phyloP scores from a whole-genome alignment of 2,888 invertebrate species.

The Tortricodes alternella region DNA sequence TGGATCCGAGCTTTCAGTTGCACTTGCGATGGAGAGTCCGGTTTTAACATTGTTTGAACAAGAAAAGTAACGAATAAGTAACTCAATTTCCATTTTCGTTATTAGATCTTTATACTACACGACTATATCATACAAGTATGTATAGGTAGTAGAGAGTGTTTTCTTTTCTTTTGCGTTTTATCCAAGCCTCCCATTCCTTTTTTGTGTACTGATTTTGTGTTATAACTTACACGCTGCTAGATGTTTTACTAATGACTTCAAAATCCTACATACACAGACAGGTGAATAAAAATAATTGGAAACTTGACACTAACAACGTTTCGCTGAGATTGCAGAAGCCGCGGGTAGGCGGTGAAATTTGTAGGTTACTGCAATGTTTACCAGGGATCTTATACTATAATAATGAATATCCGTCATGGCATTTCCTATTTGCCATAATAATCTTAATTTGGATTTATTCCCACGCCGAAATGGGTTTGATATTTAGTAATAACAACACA shows the following conservation, averaged over 20 bases:
- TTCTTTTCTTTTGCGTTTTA: no score
- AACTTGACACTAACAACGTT: background rate
- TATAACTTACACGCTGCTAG: background rate
- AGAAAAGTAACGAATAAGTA: constrained; percentile 10
- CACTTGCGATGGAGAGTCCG: background rate
- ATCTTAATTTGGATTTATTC: background rate
- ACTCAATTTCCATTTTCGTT: background rate
- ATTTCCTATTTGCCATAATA: no score
- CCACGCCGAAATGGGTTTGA: background rate
- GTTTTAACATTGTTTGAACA: constrained; percentile 3
- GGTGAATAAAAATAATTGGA: background rate
- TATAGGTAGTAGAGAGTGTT: background rate
- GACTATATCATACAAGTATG: background rate
- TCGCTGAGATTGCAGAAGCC: background rate
- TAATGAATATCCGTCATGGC: no score
- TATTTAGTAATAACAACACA: constrained; percentile 17
- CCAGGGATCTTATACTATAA: no score
- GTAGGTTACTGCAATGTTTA: no score
- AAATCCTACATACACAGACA: background rate
- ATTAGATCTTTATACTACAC: background rate
- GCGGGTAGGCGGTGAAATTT: background rate
- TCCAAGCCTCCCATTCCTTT: no score
- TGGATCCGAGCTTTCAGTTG: background rate
- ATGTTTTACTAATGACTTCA: background rate
- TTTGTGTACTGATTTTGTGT: background rate